Conservation (phyloP, 1,140 invertebrate species). For the Zophobas morio region DNA sequence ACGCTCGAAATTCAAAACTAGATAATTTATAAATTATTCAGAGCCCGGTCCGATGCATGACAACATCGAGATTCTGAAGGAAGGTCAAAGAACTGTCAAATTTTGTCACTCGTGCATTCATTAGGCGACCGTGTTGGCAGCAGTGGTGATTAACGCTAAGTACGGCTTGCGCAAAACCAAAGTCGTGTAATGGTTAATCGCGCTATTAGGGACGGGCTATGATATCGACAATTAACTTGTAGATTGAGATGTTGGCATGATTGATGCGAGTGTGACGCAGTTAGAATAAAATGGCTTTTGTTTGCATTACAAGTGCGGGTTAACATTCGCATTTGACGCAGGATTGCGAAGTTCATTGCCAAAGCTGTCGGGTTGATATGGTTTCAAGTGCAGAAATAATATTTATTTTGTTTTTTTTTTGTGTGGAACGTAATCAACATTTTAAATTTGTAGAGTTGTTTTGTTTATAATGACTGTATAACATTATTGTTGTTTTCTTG, state of each 20-base stretch:
- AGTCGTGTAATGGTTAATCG: background rate
- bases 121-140: too few species aligned
- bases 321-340: conserved; percentile 22
- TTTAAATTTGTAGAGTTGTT: too few species aligned
- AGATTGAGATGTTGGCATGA: too few species aligned
- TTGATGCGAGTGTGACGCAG: background rate
- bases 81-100: conserved; percentile 54
- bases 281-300: conserved; percentile 15
- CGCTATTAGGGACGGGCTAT: background rate
- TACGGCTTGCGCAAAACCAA: background rate
- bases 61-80: conserved; percentile 52
- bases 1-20: conserved; percentile 20
- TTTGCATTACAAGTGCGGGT: background rate
- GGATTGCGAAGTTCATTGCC: conserved; percentile 14
- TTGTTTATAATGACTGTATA: too few species aligned
- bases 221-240: too few species aligned
- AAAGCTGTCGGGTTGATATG: conserved; percentile 15
- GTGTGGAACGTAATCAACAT: too few species aligned
- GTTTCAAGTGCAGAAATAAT: background rate
- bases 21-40: conserved; percentile 36
- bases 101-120: conserved; percentile 48
- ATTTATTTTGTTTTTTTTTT: too few species aligned
- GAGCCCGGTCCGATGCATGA: conserved; percentile 28
- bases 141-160: background rate
- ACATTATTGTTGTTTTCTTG: too few species aligned